Evolutionary conservation across 2,113 vertebrate species (phyloP), one percentile per base, ranked within the genome.

Genomic region (Barnardius zonarius): DNA sequence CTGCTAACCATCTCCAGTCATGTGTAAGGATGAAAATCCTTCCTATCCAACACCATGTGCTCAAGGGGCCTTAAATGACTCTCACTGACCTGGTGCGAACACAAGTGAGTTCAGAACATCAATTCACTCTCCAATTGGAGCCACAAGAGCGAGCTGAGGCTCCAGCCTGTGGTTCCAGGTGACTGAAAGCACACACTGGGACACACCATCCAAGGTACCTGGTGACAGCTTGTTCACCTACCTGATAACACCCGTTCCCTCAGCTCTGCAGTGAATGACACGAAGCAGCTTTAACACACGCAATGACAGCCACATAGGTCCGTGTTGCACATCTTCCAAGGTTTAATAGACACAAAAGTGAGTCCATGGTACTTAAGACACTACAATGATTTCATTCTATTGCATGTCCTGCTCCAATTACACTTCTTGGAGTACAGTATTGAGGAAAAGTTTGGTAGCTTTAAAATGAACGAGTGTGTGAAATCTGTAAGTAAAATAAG

Each of bases 401-500:
- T 94, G 94, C 97, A 95, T 96, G 91, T 97, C 95, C 95, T 89
- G 92, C 89, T 92, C 95, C 96, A 88, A 73, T 88, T 92, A 96
- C 94, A 97, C 79, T 95, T 97, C 90, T 97, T 76, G 81, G 90
- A 92, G 94, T 96, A 96, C 95, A 97, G 93, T 69, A 95, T 67
- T 51, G 94, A 91, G 91, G 88, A 96, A 70, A 90, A 76, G 96
- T 96, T 80, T 66, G 84, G 76, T 80, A 96, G 93, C 92, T 95
- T 96, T 94, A 95, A 95, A 97, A 96, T 96, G 95, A 96, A 96
- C 90, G 74, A 55, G 67, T 77, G 92, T 96, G 96, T 97, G 95
- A 97, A 94, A 97, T 95, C 95, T 88, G 95, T 97, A 97, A 94
- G 94, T 93, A 96, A 97, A 97, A 97, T 95, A 97, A 98, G 98